phyloP scores from a whole-genome alignment of 2,797 vertebrate genomes.

The Bradypodion ventrale region DNA sequence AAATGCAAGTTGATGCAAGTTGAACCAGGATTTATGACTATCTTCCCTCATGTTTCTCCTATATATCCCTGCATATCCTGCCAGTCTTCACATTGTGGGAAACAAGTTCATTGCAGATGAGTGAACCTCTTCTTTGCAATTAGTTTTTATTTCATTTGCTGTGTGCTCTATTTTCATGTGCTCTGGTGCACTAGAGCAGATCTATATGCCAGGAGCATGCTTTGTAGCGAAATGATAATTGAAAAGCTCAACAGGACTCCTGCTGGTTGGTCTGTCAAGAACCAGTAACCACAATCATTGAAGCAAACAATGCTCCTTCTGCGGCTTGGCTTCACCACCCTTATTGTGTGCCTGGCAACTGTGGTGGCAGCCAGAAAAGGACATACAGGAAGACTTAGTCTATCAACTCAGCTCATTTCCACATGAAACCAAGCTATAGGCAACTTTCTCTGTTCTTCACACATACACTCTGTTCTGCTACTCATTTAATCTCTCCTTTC shows the following conservation, averaged over 20 bases:
- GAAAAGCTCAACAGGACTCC: constrained; percentile 10
- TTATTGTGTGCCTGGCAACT: not conserved
- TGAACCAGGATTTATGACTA: not conserved
- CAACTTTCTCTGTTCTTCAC: not conserved
- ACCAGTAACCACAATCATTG: constrained; percentile 35
- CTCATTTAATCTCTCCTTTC: not conserved
- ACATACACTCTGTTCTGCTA: not conserved
- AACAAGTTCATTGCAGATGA: not conserved
- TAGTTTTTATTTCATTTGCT: not conserved
- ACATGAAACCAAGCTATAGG: not conserved
- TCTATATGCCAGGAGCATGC: not conserved
- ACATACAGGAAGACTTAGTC: constrained; percentile 1
- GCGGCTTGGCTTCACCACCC: not conserved
- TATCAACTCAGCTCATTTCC: not conserved
- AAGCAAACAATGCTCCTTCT: constrained; percentile 22
- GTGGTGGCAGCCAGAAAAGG: not conserved
- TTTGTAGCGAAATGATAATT: not conserved
- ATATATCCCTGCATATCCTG: not conserved
- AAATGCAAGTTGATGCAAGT: not conserved
- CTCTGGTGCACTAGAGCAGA: not conserved
- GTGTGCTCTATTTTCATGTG: constrained; percentile 13
- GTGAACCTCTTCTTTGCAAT: not conserved
- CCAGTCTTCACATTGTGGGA: not conserved
- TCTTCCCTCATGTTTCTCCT: not conserved
- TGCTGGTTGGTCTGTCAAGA: constrained; percentile 28